Base-by-base conservation (phyloP, 2,113 vertebrate species). In the Nettapus auritus region DNA sequence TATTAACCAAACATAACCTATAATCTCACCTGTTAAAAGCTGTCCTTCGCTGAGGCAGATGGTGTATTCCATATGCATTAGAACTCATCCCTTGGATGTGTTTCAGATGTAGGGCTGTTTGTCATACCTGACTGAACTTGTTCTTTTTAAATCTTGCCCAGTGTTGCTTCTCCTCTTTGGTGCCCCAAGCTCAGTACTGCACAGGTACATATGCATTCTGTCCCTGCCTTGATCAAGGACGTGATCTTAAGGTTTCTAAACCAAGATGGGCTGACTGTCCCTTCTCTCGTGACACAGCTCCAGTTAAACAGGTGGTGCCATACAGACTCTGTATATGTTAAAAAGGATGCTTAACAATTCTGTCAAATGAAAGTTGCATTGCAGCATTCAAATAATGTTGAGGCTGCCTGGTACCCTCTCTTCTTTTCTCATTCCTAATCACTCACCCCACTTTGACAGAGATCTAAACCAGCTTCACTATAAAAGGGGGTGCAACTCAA, bases 271-370 rank as follows among this genome's bases (percentile, higher is more conserved):
- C 42, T 46, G 20, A 20, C 21, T 74, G 57, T 50, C 62, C 69
- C 62, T 78, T 80, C 38, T 76, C 57, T 74, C 64, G 33, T 69
- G 38, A 69, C 36, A 52, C 55, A 70, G 40, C 67, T 76, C 53
- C 31, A 40, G 44, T 75, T 79, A 56, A 57, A 85, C 22, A 55
- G 44, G 48, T 36, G 33, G 71, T 40, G 40, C 66, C 38, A 38
- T 8, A 55, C 34, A 55, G 28, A 48, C 44, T 80, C 60, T 1
- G 0, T 2, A 0, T 2, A 3, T 7, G 11, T 94, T 91, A 38
- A 36, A 82, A 82, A 85, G 21, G 33, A 69, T 34, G 48, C 40
- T 78, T 52, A 46, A 42, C 1, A 3, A 44, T 70, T 68, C 42
- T 66, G 57, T 44, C 69, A 75, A 78, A 42, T 36, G 0, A 2